Evolutionary conservation across 1,140 invertebrate species (phyloP), one percentile per base, ranked within the genome.

Genomic region (Octopus sinensis): DNA sequence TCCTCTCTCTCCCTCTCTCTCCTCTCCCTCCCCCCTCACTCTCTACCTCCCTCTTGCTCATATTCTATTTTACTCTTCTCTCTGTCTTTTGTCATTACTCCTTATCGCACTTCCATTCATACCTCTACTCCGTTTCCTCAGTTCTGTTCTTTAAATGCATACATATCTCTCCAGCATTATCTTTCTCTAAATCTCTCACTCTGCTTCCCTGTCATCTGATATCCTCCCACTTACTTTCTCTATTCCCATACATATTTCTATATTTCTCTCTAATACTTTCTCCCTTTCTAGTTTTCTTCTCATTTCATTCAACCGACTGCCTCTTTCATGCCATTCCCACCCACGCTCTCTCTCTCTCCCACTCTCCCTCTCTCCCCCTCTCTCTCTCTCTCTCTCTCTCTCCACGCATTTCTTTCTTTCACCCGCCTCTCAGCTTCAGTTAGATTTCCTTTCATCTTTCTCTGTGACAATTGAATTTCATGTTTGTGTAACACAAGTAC

Each of bases 11-110:
- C 56, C 4, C 56, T 62, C 56, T 62, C 56, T 62, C 56, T 12
- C 2, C 4, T 4, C 4, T 4, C 4, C 56, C 4, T 4, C 4
- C 2, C 0, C 56, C 1, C 9, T 3, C 56, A 1, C 56, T 62
- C 9, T 62, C 56, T 62, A 9, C 17, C 56, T 62, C 56, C 17
- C 9, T 62, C 56, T 12, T 62, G 9, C 17, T 9, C 17, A 0
- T 12, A 9, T 62, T 17, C 17, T 1, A 62, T 17, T 62, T 17
- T 4, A 1, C 17, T 9, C 17, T 17, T 3, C 56, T 4, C 56
- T 62, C 9, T 62, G 4, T 62, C 56, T 62, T 17, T 62, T 17
- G 9, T 17, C 17, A 17, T 62, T 17, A 12, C 56, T 62, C 56
- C 17, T 17, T 62, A 17, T 62, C 56, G 4, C 56, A 2, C 56